Evolutionary conservation across 2,888 invertebrate species (phyloP), one percentile per base, ranked within the genome.

Genomic region (Eupithecia pulchellata): DNA sequence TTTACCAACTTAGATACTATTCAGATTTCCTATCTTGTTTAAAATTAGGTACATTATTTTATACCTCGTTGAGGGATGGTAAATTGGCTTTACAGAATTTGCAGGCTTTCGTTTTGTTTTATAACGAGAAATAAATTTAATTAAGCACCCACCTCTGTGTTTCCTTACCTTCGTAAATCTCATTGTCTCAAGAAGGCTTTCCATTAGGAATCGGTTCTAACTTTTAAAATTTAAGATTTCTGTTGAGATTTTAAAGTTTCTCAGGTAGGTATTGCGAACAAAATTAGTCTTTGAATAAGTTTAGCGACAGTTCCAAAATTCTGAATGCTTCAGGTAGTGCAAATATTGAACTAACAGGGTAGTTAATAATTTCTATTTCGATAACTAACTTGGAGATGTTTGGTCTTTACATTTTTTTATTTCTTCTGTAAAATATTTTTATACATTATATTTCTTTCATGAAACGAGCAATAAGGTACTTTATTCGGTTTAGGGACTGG

Each of bases 71-170:
- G 61, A 65, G 34, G 64, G 60, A 66, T 74, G 71, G 39, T 57
- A 65, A 74, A 75, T 73, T 73, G 58, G 58, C 67, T 77, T 70
- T 47, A 60, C 63, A 42, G 39, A 68, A 72, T 72, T 69, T 65
- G 55, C 17, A 65, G 69, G 69, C 69, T 75, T 70, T 67, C 60
- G 61, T 73, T 68, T 72, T 76, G 73, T 75, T 76, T 73, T 71
- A 64, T 74, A 75, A 77, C 76, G 72, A 76, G 76, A 76, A 75
- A 75, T 74, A 75, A 76, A 77, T 75, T 75, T 66, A 77, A 77
- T 77, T 77, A 75, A 42, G 62, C 32, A 63, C 61, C 64, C 72
- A 73, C 74, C 73, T 73, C 72, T 66, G 71, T 71, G 63, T 72
- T 66, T 66, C 17, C 39, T 66, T 72, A 69, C 64, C 68, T 70